Evolutionary conservation across 1,140 invertebrate species (phyloP), one percentile per base, ranked within the genome.

Genomic region (Panonychus citri): DNA sequence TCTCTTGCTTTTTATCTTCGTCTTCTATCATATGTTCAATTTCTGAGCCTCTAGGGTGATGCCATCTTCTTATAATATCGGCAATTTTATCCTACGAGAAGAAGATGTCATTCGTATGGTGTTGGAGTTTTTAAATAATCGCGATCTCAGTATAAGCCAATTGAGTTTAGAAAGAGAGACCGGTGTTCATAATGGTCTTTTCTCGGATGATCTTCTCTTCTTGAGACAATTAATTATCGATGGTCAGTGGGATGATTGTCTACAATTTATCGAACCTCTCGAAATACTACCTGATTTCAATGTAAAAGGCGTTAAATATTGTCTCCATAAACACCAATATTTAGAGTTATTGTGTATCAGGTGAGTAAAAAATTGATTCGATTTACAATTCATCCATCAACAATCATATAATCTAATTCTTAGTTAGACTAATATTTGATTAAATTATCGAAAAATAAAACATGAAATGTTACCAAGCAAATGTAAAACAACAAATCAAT

Each of bases 231-330:
- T 96, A 13, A 91, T 96, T 61, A 75, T 96, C 13, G 91, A 96
- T 70, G 93, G 93, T 26, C 88, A 94, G 71, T 96, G 91, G 91
- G 91, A 97, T 70, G 89, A 95, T 70, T 88, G 85, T 1, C 71
- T 94, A 19, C 87, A 95, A 65, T 97, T 96, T 69, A 82, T 96
- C 53, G 86, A 95, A 70, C 91, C 91, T 0, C 71, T 97, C n/a
- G 81, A 85, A 68, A 76, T 78, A 3, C 70, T 88, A 1, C 80
- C 71, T n/a, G 65, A 59, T 10, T 75, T 75, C 58, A 80, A 87
- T 64, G 77, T 77, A 66, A 77, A 81, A 59, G 79, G 79, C 66
- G 90, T 94, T 66, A 70, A 73, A 56, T 95, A 87, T 64, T 73
- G 81, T 19, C 83, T 96, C 53, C 73, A 88, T 34, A 80, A 83